phyloP scores from a whole-genome alignment of 2,797 vertebrate species.

The Sebastolobus altivelis region DNA sequence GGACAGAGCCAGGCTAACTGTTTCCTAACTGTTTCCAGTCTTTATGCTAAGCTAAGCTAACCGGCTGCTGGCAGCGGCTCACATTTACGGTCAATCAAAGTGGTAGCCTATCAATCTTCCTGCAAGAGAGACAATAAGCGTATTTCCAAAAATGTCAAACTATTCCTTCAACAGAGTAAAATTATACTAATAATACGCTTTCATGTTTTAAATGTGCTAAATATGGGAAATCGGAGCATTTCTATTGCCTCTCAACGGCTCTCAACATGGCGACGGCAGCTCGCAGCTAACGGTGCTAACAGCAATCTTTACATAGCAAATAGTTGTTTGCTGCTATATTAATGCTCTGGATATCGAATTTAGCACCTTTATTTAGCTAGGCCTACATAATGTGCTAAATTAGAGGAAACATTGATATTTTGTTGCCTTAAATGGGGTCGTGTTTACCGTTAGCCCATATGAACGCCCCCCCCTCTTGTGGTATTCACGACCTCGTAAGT shows the following conservation, averaged over 20 bases:
- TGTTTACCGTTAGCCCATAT: too few relatives aligned
- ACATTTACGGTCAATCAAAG: not conserved
- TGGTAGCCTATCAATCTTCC: too few relatives aligned
- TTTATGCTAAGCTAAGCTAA: not conserved
- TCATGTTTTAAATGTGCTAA: not conserved
- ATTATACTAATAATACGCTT: not conserved
- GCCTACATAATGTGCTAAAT: not conserved
- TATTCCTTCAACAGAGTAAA: not conserved
- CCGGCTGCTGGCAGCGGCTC: not conserved
- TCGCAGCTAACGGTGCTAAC: too few relatives aligned
- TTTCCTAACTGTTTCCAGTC: not conserved
- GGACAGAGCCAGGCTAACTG: not conserved
- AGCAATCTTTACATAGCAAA: too few relatives aligned
- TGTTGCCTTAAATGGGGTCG: too few relatives aligned
- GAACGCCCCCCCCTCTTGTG: too few relatives aligned
- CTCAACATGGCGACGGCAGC: too few relatives aligned
- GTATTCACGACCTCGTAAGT: too few relatives aligned
- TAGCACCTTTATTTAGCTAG: not conserved
- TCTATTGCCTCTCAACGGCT: too few relatives aligned
- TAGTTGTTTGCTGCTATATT: too few relatives aligned
- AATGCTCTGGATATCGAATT: too few relatives aligned
- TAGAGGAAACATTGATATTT: not conserved
- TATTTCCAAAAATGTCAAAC: not conserved
- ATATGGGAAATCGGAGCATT: too few relatives aligned
- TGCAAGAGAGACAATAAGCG: not conserved